Base-by-base conservation (phyloP, 2,888 invertebrate species). In the Alloscopus bannaensis region DNA sequence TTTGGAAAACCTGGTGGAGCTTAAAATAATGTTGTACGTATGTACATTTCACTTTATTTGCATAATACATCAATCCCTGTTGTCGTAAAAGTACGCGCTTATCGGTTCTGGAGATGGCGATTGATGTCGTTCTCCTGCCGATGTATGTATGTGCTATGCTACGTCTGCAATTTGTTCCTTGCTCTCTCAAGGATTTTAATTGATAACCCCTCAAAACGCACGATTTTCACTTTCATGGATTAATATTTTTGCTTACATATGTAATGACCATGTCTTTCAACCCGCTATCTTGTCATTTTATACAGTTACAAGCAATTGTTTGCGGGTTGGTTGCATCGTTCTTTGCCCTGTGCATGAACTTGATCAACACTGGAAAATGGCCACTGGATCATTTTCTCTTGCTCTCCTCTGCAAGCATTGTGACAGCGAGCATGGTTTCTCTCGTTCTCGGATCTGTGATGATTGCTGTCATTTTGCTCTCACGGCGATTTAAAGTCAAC, bases 391-490 rank as follows among this genome's bases (percentile, higher is more conserved):
- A 94, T 87, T 92, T 92, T 36, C 91, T 93, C 83, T 90, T 95
- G 42, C 88, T 95, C 77, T 92, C 92, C 88, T 93, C 94, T 60
- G 92, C 93, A 87, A 93, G 93, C 87, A 89, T 94, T 86, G 91
- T 93, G 18, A 94, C 94, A 20, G 94, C 94, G 2, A 93, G 93
- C 8, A 88, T 93, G 83, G 94, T 94, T 69, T 94, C 93, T 86
- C 91, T 94, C 85, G 90, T 93, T 50, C 89, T 94, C 82, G 93
- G 91, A 86, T 78, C 81, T 1, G 62, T 81, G 78, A 94, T 94
- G 88, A 92, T 93, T 26, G 91, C 91, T 59, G 94, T 94, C 29
- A 92, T 94, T 79, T 90, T 94, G 24, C 88, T 92, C 78, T 93
- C 94, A 1, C 90, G 92, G 62, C 91, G 79, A 42, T 84, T 76